These are phyloP conservation scores for Aproaerema taeniolella DNA, from an alignment of 2,888 invertebrate genomes.

Conservation along the genomic window DNA sequence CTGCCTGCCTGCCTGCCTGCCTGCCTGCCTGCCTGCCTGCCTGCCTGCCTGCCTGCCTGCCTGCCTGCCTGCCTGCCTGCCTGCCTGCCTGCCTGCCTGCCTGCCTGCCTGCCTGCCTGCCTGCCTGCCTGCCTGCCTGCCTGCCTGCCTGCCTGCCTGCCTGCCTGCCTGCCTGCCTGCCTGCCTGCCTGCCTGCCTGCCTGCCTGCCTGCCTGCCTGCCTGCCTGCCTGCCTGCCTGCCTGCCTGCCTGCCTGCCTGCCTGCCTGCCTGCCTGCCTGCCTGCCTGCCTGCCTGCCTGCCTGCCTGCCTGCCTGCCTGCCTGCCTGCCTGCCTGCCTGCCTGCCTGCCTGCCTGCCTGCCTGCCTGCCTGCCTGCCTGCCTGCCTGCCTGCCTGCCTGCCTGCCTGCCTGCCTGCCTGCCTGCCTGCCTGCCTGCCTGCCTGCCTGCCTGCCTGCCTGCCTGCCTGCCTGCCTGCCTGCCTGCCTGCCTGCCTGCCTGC, in stretches of 20 bases:
- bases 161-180: not conserved
- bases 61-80: not conserved
- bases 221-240: not conserved
- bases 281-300: not conserved
- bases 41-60: not conserved
- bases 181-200: not conserved
- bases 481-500: not conserved
- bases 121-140: not conserved
- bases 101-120: not conserved
- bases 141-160: not conserved
- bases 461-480: not conserved
- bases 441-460: not conserved
- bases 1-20: not conserved
- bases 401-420: not conserved
- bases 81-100: not conserved
- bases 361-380: not conserved
- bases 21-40: not conserved
- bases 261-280: not conserved
- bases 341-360: not conserved
- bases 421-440: not conserved
- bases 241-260: not conserved
- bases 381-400: not conserved
- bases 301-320: not conserved
- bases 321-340: not conserved
- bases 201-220: not conserved